phyloP scores from a whole-genome alignment of 2,113 vertebrate genomes.

The Dendrocopos noguchii region DNA sequence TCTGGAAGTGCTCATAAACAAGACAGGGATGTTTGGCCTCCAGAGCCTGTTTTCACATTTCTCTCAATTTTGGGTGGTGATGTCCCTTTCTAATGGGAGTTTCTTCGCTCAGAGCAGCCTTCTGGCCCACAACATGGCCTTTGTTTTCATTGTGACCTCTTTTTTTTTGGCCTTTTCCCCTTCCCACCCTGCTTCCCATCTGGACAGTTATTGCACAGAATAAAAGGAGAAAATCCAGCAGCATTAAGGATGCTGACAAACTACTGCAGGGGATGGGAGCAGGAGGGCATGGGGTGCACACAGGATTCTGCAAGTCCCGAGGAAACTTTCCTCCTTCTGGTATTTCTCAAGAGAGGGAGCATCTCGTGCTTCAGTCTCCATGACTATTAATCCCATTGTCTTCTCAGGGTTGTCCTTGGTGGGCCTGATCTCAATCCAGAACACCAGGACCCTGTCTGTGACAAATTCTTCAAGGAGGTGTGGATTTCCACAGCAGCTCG shows the following conservation, averaged over 20 bases:
- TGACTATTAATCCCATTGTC: background rate
- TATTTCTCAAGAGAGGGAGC: background rate
- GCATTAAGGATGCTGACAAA: background rate
- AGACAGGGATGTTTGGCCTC: constrained; percentile 13
- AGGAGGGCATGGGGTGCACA: background rate
- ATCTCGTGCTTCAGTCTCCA: background rate
- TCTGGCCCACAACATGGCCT: background rate
- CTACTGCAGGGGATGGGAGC: background rate
- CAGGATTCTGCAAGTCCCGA: background rate
- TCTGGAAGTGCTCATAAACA: background rate
- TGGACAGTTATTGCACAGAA: constrained; percentile 44
- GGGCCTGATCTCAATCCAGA: constrained; percentile 80
- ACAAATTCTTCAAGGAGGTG: constrained; percentile 96
- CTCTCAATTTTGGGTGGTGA: background rate
- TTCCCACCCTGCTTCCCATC: constrained; percentile 14
- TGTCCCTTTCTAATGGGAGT: constrained; percentile 17
- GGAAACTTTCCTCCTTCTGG: background rate
- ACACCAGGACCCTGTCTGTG: constrained; percentile 90
- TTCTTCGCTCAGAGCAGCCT: constrained; percentile 39
- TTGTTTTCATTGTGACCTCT: constrained; percentile 24
- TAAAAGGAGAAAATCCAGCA: background rate
- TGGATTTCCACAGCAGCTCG: constrained; percentile 90
- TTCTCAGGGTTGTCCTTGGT: constrained; percentile 86
- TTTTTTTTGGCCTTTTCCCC: background rate
- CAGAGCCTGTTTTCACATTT: constrained; percentile 1